Evolutionary conservation across 2,888 invertebrate genomes (phyloP).

Genomic region (Caenorhabditis sp.): DNA sequence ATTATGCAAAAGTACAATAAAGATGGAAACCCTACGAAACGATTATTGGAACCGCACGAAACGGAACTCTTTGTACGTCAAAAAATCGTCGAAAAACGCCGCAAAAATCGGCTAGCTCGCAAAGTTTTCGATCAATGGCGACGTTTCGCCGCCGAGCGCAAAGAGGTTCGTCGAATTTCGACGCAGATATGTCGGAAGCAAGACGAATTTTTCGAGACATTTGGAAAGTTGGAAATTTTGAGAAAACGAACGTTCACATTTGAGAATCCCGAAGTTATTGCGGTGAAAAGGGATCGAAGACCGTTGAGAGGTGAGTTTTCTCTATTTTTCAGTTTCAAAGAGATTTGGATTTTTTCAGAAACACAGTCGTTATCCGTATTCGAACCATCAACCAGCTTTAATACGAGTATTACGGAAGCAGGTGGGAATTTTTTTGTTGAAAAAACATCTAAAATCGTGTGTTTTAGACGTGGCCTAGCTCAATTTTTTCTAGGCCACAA

Average conservation of each 20-base stretch:
- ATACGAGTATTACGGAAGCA: not conserved
- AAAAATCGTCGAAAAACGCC: constrained; percentile 11
- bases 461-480: too few species aligned
- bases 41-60: not conserved
- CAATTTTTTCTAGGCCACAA: too few species aligned
- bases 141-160: not conserved
- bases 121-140: constrained; percentile 17
- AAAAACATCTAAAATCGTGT: too few species aligned
- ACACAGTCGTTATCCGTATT: not conserved
- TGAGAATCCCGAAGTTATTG: not conserved
- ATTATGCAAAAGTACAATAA: not conserved
- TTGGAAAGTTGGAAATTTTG: not conserved
- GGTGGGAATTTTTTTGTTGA: not conserved
- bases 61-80: constrained; percentile 4
- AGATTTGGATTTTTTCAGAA: not conserved
- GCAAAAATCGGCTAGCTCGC: constrained; percentile 15
- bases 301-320: not conserved
- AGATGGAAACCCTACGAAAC: not conserved
- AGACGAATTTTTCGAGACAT: constrained; percentile 15
- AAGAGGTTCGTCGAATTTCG: not conserved
- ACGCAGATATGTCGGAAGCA: constrained; percentile 8
- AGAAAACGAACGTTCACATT: not conserved
- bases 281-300: not conserved
- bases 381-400: not conserved
- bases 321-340: not conserved